These are phyloP conservation scores for Philotrypesis tridentata DNA, from an alignment of 1,140 invertebrate species.

Conservation along the genomic window DNA sequence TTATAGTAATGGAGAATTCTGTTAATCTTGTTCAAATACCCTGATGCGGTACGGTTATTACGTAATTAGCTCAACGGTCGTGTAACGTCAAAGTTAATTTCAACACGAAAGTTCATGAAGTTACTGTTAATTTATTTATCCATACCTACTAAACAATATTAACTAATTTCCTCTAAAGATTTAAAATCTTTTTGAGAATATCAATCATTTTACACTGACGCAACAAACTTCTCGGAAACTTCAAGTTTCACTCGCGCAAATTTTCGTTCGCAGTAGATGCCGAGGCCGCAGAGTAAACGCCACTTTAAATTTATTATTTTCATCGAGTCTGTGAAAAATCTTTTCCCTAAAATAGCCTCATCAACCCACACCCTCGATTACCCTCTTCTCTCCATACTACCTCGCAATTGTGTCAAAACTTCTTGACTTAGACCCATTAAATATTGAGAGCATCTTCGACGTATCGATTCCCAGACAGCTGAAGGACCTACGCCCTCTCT, in stretches of 20 bases:
- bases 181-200: no score
- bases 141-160: background rate
- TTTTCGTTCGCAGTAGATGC: no score
- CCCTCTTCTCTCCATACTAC: background rate
- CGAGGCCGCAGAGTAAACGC: no score
- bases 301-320: no score
- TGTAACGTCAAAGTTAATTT: background rate
- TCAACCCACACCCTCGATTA: background rate
- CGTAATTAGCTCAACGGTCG: no score
- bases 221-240: no score
- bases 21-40: no score
- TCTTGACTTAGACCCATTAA: slow-evolving; percentile 8
- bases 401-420: background rate
- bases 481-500: slow-evolving; percentile 7
- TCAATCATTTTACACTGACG: no score
- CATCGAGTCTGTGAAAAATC: no score
- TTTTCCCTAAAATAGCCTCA: background rate
- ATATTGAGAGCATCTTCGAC: slow-evolving; percentile 9
- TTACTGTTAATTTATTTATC: background rate
- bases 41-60: no score
- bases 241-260: no score
- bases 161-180: background rate
- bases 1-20: no score
- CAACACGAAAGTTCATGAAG: background rate
- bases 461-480: background rate